Conservation (phyloP, 2,888 invertebrate genomes). For the Ichneumoninae sp. region DNA sequence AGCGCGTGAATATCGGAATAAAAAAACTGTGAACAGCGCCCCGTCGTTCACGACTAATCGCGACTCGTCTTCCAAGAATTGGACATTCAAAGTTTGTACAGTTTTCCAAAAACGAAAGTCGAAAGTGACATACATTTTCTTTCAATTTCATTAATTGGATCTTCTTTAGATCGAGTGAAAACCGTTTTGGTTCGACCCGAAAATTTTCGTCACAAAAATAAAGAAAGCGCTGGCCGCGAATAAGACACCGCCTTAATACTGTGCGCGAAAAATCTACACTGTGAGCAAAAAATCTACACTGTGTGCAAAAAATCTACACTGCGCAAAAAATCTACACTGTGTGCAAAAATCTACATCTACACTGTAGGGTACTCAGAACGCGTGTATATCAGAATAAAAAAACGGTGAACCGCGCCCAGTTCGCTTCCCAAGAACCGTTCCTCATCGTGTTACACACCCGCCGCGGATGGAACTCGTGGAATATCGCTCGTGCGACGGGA, state of each 20-base stretch:
- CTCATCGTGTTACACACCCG: constrained; percentile 65
- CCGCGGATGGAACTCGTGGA: constrained; percentile 12
- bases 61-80: too few species aligned
- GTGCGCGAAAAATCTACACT: neutral
- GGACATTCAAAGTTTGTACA: too few species aligned
- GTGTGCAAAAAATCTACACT: too few species aligned
- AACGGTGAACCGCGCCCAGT: constrained; percentile 40
- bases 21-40: constrained; percentile 34
- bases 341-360: too few species aligned
- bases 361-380: neutral
- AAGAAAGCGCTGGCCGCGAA: neutral
- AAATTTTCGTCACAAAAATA: neutral
- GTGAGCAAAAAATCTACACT: too few species aligned
- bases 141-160: too few species aligned
- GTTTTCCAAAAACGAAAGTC: too few species aligned
- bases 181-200: neutral
- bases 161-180: neutral
- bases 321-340: too few species aligned
- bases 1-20: neutral
- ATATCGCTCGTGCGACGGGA: constrained; percentile 62
- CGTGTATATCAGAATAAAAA: constrained; percentile 11
- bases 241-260: neutral
- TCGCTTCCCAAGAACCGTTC: constrained; percentile 53
- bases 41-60: constrained; percentile 14
- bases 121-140: too few species aligned